A percentile compares a stretch with the other conserved stretches of the same genome.
These are phyloP conservation scores for Coleophora deauratella DNA, from an alignment of 2,888 invertebrate species.

Conservation along the genomic window DNA sequence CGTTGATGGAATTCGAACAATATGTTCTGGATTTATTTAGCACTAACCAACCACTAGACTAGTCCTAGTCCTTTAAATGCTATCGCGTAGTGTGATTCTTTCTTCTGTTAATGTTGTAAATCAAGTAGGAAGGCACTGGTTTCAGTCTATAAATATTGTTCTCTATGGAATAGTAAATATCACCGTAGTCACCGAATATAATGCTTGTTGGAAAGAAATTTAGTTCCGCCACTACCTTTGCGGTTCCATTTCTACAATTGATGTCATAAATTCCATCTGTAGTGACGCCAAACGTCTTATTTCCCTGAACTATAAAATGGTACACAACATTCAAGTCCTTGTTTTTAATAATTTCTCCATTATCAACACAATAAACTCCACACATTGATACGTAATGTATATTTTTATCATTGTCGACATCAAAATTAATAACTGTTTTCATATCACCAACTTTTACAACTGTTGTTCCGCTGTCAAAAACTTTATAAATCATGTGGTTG, in stretches of 20 bases:
- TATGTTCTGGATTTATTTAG: too few relatives aligned
- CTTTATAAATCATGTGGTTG: constrained; percentile 54
- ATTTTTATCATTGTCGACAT: constrained; percentile 48
- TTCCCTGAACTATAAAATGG: constrained; percentile 9
- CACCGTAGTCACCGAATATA: constrained; percentile 57
- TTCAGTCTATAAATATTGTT: constrained; percentile 46
- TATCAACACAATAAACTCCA: constrained; percentile 46
- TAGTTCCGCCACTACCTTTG: constrained; percentile 36
- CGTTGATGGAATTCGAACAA: too few relatives aligned
- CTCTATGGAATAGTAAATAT: constrained; percentile 49
- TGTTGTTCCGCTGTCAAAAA: constrained; percentile 33
- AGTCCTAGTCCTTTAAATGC: background rate
- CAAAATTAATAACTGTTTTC: constrained; percentile 51
- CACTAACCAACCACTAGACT: background rate
- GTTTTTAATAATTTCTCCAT: constrained; percentile 45
- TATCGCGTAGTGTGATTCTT: background rate
- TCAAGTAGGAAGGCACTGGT: constrained; percentile 47
- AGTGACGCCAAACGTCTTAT: constrained; percentile 41
- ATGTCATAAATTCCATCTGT: constrained; percentile 45
- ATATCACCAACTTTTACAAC: constrained; percentile 37
- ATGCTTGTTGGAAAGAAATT: constrained; percentile 47
- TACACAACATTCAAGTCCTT: constrained; percentile 14
- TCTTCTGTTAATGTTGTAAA: constrained; percentile 42
- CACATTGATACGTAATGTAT: constrained; percentile 55
- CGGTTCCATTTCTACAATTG: constrained; percentile 51